A percentile compares a stretch with the other conserved stretches of the same genome.
Evolutionary conservation across 1,140 invertebrate species (phyloP).

Genomic region (Daktulosphaira vitifoliae): DNA sequence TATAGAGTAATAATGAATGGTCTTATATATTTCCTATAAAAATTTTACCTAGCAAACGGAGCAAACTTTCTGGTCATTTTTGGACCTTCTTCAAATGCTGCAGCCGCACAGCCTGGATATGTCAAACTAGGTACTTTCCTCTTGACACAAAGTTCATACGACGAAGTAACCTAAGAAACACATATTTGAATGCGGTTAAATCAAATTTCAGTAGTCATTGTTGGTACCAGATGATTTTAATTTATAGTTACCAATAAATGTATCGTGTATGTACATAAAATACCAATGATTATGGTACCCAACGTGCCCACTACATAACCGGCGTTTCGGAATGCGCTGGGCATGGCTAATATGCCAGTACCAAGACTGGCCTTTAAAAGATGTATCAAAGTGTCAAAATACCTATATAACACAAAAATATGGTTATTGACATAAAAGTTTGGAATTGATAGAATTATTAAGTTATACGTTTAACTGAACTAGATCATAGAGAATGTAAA

Average conservation of each 20-base stretch:
- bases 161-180: slow-evolving; percentile 47
- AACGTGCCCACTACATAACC: slow-evolving; percentile 60
- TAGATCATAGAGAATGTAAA: too few species aligned
- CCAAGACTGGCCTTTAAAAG: slow-evolving; percentile 78
- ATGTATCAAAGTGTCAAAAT: slow-evolving; percentile 69
- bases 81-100: slow-evolving; percentile 61
- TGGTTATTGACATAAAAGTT: too few species aligned
- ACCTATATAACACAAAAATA: slow-evolving; percentile 48
- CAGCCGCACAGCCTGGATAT: slow-evolving; percentile 60
- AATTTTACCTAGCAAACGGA: slow-evolving; percentile 52
- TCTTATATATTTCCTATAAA: too few species aligned
- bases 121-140: slow-evolving; percentile 57
- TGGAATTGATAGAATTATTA: too few species aligned
- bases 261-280: slow-evolving; percentile 71
- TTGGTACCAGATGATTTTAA: too few species aligned
- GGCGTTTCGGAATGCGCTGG: slow-evolving; percentile 68
- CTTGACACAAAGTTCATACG: slow-evolving; percentile 60
- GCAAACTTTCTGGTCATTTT: slow-evolving; percentile 40
- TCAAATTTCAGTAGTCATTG: too few species aligned
- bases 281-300: slow-evolving; percentile 59
- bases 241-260: slow-evolving; percentile 52
- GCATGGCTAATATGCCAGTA: slow-evolving; percentile 84
- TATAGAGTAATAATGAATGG: too few species aligned
- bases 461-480: too few species aligned
- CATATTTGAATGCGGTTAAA: too few species aligned